Evolutionary conservation across 2,888 invertebrate species (phyloP).

Genomic region (Leptinotarsa haldemani): DNA sequence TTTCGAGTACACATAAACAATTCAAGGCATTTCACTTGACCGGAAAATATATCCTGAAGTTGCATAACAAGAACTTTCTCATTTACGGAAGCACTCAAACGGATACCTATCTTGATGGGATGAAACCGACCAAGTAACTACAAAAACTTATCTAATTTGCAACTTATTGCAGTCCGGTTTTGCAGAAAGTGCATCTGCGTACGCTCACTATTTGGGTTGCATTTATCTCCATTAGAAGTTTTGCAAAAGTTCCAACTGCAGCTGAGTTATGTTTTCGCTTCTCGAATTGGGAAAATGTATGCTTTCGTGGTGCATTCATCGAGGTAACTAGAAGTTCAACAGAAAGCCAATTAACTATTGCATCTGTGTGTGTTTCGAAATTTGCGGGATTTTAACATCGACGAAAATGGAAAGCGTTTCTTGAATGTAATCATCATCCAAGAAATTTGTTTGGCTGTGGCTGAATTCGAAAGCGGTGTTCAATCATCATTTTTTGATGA

Average conservation of each 20-base stretch:
- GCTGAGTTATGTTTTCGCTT: conserved; percentile 21
- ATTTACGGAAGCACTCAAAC: conserved; percentile 17
- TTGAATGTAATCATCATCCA: not conserved
- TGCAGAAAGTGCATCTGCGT: conserved; percentile 23
- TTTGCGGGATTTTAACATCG: not conserved
- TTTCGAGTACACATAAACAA: not conserved
- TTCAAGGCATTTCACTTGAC: conserved; percentile 15
- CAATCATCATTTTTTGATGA: too few species aligned
- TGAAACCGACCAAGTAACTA: conserved; percentile 22
- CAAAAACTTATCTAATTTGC: conserved; percentile 29
- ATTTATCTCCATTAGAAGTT: conserved; percentile 22
- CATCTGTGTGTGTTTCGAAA: conserved; percentile 5
- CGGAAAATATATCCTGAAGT: not conserved
- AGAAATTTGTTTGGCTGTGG: too few species aligned
- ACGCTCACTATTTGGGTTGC: conserved; percentile 15
- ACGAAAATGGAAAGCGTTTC: not conserved
- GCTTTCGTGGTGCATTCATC: conserved; percentile 19
- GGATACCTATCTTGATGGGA: conserved; percentile 24
- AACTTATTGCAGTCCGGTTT: conserved; percentile 25
- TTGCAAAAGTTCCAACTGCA: conserved; percentile 9
- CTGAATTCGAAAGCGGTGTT: too few species aligned
- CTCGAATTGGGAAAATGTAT: conserved; percentile 18
- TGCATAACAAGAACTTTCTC: conserved; percentile 13
- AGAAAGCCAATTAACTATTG: conserved; percentile 8
- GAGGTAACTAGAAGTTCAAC: conserved; percentile 7